These are phyloP conservation scores for Zosterops pallidus DNA, from an alignment of 2,113 vertebrate species.

Conservation along the genomic window DNA sequence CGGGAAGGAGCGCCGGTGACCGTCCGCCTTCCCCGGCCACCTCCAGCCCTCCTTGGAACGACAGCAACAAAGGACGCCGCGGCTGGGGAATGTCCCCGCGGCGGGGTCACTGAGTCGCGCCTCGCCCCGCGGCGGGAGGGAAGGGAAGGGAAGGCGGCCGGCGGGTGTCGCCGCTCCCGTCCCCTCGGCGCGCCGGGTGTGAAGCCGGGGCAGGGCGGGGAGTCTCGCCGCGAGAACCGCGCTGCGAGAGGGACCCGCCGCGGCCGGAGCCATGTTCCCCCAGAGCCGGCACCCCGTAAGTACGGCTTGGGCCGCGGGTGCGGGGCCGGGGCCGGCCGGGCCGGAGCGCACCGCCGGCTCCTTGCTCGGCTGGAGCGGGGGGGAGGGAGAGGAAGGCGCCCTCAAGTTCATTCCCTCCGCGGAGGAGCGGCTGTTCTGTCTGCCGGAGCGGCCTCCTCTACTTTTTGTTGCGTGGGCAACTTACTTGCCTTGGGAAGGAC, in stretches of 20 bases:
- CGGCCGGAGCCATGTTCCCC: constrained; percentile 78
- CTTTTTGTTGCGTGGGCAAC: background rate
- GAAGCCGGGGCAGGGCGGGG: constrained; percentile 29
- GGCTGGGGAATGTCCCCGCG: background rate
- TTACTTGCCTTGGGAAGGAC: background rate
- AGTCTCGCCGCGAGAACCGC: constrained; percentile 29
- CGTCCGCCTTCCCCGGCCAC: background rate
- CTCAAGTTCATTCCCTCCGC: background rate
- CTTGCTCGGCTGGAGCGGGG: background rate
- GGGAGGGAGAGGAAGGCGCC: background rate
- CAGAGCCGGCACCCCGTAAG: constrained; percentile 85
- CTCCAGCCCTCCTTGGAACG: background rate
- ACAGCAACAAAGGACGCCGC: background rate
- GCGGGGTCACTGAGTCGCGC: background rate
- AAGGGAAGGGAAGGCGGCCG: background rate
- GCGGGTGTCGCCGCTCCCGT: background rate
- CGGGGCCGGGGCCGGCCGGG: background rate
- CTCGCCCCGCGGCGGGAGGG: background rate
- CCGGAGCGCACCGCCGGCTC: too few species aligned
- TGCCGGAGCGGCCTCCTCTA: background rate
- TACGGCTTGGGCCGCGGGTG: background rate
- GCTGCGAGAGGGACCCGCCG: constrained; percentile 38
- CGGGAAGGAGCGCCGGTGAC: background rate
- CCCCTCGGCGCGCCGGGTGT: background rate
- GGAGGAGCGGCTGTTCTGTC: background rate